A percentile compares a stretch with the other conserved stretches of the same genome.
These are phyloP conservation scores for Aphodius sticticus DNA, from an alignment of 2,888 invertebrate genomes.

Conservation along the genomic window DNA sequence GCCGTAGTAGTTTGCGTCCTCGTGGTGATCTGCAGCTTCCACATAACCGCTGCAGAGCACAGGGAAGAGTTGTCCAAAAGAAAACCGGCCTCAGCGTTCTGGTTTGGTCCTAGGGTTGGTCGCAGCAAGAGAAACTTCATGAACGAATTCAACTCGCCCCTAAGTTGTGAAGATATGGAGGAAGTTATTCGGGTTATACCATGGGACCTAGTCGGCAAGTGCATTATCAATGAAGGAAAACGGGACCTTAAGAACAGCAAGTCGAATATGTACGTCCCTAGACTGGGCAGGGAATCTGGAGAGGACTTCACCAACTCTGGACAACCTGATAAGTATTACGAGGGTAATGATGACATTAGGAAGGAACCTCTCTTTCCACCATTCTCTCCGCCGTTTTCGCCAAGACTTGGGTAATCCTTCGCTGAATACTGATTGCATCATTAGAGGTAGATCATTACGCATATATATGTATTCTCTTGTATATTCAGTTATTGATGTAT, in stretches of 20 bases:
- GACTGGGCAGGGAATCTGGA: conserved; percentile 34
- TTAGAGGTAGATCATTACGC: not conserved
- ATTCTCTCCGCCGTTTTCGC: conserved; percentile 34
- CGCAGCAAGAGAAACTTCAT: conserved; percentile 32
- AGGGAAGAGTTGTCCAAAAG: conserved; percentile 23
- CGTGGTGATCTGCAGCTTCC: conserved; percentile 26
- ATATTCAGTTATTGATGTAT: conserved; percentile 10
- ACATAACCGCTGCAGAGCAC: conserved; percentile 20
- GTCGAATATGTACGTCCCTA: conserved; percentile 28
- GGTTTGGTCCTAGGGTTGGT: conserved; percentile 33
- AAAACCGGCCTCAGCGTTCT: conserved; percentile 27
- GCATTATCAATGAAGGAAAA: conserved; percentile 32
- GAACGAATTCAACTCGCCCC: conserved; percentile 22
- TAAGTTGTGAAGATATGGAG: conserved; percentile 33
- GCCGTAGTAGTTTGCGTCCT: conserved; percentile 28
- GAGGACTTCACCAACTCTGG: conserved; percentile 29
- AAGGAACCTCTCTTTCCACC: conserved; percentile 26
- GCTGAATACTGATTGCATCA: not conserved
- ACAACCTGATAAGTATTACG: conserved; percentile 26
- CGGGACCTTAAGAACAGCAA: conserved; percentile 24
- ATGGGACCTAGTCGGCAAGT: conserved; percentile 33
- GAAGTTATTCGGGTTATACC: conserved; percentile 32
- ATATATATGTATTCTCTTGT: conserved; percentile 14
- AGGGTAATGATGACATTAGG: conserved; percentile 25
- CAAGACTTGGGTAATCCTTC: conserved; percentile 30